Conservation (phyloP, 2,797 vertebrate species). For the Macropodus opercularis region DNA sequence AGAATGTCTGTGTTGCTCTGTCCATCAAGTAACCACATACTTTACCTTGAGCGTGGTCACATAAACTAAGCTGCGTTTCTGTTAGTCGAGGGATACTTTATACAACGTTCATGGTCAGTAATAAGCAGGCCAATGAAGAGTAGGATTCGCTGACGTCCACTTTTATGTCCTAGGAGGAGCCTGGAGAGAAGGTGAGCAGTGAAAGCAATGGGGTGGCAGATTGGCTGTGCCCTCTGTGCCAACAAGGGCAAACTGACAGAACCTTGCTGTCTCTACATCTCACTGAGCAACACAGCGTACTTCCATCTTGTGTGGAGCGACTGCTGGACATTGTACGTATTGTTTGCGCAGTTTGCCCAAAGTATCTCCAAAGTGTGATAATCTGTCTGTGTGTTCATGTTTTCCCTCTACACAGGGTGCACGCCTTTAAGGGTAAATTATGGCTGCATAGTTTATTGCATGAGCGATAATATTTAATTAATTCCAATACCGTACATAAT, state of each 20-base stretch:
- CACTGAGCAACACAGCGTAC: constrained; percentile 83
- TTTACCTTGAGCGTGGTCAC: neutral
- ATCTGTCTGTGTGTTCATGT: neutral
- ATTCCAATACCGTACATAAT: no score
- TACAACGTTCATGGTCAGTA: neutral
- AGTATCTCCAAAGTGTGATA: neutral
- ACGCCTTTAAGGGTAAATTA: neutral
- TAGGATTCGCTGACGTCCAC: constrained; percentile 14
- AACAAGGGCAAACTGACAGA: constrained; percentile 84
- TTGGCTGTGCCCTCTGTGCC: constrained; percentile 91
- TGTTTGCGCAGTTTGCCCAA: neutral
- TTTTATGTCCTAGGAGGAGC: constrained; percentile 84
- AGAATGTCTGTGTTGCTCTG: neutral
- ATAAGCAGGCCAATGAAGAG: neutral
- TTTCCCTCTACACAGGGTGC: neutral
- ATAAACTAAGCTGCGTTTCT: neutral
- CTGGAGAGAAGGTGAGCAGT: constrained; percentile 85
- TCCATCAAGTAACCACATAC: neutral
- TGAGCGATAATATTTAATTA: constrained; percentile 17
- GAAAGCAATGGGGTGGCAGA: constrained; percentile 81
- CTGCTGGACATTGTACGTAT: constrained; percentile 84
- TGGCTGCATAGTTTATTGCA: constrained; percentile 2
- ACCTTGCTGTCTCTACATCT: constrained; percentile 81
- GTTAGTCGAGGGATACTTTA: neutral
- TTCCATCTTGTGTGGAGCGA: constrained; percentile 82